A percentile compares a stretch with the other conserved stretches of the same genome.
Evolutionary conservation across 2,888 invertebrate species (phyloP).

Genomic region (Ceriagrion tenellum): DNA sequence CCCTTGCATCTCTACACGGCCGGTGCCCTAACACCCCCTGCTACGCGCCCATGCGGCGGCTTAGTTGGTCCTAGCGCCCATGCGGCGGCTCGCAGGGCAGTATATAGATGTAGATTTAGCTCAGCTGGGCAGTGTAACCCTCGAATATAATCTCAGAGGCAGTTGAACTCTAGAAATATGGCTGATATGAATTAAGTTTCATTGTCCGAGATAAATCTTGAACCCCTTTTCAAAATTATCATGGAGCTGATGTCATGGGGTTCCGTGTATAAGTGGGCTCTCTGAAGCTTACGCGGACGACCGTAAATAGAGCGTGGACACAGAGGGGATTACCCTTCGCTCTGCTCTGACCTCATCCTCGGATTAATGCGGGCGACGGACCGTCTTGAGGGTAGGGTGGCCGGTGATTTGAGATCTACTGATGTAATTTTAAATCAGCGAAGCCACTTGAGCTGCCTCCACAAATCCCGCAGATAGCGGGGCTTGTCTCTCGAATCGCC

Average conservation of each 20-base stretch:
- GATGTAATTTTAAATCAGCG: background rate
- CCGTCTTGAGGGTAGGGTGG: too few relatives aligned
- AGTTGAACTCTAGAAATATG: too few relatives aligned
- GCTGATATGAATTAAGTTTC: too few relatives aligned
- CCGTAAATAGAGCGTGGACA: background rate
- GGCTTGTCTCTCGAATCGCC: background rate
- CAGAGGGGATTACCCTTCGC: background rate
- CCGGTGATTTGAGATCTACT: background rate
- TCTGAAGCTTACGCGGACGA: background rate
- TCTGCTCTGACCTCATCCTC: background rate
- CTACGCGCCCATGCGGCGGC: too few relatives aligned
- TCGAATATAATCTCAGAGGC: too few relatives aligned
- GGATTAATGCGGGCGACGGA: background rate
- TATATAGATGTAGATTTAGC: too few relatives aligned
- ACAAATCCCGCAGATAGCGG: background rate
- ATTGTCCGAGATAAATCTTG: background rate
- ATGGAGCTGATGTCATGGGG: background rate
- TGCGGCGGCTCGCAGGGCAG: too few relatives aligned
- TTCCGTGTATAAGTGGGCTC: background rate
- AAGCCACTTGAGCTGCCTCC: background rate
- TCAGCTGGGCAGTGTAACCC: too few relatives aligned
- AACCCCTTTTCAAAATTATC: background rate
- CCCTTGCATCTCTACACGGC: too few relatives aligned
- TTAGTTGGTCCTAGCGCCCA: too few relatives aligned
- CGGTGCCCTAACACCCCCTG: too few relatives aligned